These are phyloP conservation scores for Arvicanthis niloticus DNA, from an alignment of 2,113 vertebrate species.

Conservation along the genomic window DNA sequence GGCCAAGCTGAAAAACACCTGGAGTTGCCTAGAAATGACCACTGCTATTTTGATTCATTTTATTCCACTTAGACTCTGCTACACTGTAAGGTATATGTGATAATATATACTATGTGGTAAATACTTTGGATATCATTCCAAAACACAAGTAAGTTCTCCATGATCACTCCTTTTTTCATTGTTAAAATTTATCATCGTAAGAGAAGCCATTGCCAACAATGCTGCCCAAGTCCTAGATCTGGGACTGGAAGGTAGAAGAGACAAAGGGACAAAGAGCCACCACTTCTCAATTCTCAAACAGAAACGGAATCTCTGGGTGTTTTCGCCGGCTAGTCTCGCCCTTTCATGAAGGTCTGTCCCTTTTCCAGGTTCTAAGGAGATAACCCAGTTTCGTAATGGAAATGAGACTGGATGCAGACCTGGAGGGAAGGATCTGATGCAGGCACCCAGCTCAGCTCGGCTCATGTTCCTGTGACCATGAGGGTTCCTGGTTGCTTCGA, in stretches of 20 bases:
- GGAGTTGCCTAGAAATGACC: background rate
- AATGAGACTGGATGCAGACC: background rate
- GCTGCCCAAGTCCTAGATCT: background rate
- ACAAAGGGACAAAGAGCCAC: background rate
- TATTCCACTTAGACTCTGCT: background rate
- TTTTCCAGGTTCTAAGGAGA: constrained; percentile 21
- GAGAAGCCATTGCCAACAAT: background rate
- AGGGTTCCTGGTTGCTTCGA: background rate
- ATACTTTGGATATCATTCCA: background rate
- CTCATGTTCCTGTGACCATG: background rate
- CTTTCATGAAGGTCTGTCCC: background rate
- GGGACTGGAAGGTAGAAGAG: background rate
- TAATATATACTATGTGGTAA: background rate
- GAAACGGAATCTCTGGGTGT: background rate
- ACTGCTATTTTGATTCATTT: background rate
- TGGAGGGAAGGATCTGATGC: background rate
- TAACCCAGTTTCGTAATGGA: background rate
- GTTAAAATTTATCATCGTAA: background rate
- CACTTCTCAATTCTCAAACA: background rate
- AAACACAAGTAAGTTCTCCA: background rate
- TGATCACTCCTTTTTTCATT: background rate
- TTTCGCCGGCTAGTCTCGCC: background rate
- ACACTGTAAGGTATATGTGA: background rate
- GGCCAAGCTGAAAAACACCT: background rate
- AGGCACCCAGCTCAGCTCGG: background rate